Conservation (phyloP, 1,140 invertebrate species). For the Ceratitis capitata region DNA sequence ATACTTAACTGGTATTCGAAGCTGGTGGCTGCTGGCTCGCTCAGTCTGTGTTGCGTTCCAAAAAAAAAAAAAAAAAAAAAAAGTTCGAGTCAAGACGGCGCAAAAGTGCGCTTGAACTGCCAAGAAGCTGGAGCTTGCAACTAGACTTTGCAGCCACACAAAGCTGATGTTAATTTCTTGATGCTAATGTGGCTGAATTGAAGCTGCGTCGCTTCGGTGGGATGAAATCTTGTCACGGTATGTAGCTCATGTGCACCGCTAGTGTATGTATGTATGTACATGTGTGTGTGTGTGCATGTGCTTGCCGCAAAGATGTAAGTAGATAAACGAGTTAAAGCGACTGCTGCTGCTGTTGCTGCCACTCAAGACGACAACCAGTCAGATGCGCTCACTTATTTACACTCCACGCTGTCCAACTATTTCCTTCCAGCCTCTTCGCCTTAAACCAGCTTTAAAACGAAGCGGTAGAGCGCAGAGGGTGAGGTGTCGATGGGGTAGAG, state of each 20-base stretch:
- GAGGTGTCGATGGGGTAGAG: background rate
- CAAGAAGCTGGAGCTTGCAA: background rate
- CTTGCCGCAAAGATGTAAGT: background rate
- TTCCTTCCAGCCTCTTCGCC: background rate
- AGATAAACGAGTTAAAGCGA: conserved; percentile 11
- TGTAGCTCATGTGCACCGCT: background rate
- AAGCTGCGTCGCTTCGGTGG: conserved; percentile 17
- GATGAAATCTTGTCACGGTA: background rate
- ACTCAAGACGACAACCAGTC: background rate
- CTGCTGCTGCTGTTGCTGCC: background rate
- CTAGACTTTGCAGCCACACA: background rate
- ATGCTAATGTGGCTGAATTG: background rate
- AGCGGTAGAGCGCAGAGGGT: background rate
- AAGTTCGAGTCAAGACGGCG: background rate
- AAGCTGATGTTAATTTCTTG: background rate
- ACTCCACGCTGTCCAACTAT: background rate
- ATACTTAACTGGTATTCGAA: too few relatives aligned
- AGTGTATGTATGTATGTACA: background rate
- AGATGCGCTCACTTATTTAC: background rate
- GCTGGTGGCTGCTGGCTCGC: too few relatives aligned
- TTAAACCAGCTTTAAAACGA: background rate
- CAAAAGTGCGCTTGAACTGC: background rate
- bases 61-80: too few relatives aligned
- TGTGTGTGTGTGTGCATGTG: background rate
- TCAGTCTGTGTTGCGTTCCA: too few relatives aligned